Conservation (phyloP, 2,888 invertebrate genomes). For the Harpalus rufipes region DNA sequence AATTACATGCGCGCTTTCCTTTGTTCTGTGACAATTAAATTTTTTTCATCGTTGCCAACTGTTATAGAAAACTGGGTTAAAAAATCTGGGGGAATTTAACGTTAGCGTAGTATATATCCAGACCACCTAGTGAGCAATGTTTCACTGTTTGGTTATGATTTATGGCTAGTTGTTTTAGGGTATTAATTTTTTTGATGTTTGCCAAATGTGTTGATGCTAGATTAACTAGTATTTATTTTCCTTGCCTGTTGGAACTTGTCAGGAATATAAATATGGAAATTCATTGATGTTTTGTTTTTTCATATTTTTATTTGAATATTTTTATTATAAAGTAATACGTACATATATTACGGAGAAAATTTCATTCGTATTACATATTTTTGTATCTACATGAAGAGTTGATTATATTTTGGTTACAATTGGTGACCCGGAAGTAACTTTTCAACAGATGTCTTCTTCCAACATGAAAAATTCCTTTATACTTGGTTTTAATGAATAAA, state of each 20-base stretch:
- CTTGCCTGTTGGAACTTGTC: neutral
- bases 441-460: too few relatives aligned
- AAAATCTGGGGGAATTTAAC: constrained; percentile 29
- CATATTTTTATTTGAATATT: too few relatives aligned
- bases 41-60: constrained; percentile 6
- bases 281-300: too few relatives aligned
- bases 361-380: neutral
- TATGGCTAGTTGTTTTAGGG: constrained; percentile 11
- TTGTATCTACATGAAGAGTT: neutral
- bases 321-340: too few relatives aligned
- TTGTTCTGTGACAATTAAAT: constrained; percentile 42
- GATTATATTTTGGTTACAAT: too few relatives aligned
- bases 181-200: constrained; percentile 40
- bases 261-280: too few relatives aligned
- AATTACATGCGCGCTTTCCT: constrained; percentile 25
- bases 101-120: neutral
- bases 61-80: constrained; percentile 3
- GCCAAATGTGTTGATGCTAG: constrained; percentile 5
- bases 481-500: too few relatives aligned
- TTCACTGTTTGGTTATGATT: constrained; percentile 5
- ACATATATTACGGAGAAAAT: too few relatives aligned
- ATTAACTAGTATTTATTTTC: neutral
- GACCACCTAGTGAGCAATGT: neutral
- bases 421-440: too few relatives aligned
- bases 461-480: too few relatives aligned